Base-by-base conservation (phyloP, 1,140 invertebrate species). In the Agrypnia vestita region DNA sequence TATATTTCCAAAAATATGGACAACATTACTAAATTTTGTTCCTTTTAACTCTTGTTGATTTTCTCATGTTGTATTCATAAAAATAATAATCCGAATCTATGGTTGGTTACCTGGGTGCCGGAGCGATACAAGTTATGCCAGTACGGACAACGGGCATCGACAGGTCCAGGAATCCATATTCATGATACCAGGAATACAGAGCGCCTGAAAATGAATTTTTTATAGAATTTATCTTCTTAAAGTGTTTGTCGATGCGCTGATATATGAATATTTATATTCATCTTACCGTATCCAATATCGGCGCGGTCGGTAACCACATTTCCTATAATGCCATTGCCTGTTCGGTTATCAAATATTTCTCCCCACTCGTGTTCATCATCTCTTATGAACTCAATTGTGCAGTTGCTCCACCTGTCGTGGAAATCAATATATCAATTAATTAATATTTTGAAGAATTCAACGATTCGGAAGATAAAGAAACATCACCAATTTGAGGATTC, bases 141-240 rank as follows among this genome's bases (percentile, higher is more conserved):
- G 91, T 91, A 81, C 91, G 85, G 47, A 92, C 86, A 75, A 86
- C 85, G 0, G 91, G 86, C 78, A 86, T 87, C 3, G 91, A 90
- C 78, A 91, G 89, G 84, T 92, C 92, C 81, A 93, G 84, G 77
- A 85, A 90, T 46, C 84, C 76, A 83, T 88, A 92, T 85, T 89
- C 88, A 83, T 90, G 86, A 82, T 89, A 90, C 92, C 92, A 93
- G 11, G 90, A 89, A 85, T 92, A 93, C 3, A 92, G 84, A 43
- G 91, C 91, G 81, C 86, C 91, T 90, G 77, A 15, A 89, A 88
- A 78, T 35, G 25, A 3, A 35, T 35, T 35, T 1, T 35, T 3
- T 6, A 35, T 35, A 3, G 6, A 35, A 51, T 3, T 51, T 51
- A 13, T 51, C 1, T 51, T 4, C 11, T 4, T 51, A 51, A 51